Percentiles rank a stretch among this genome's conserved stretches.
These are phyloP conservation scores for Archilochus colubris DNA, from an alignment of 2,113 vertebrate species.

Conservation along the genomic window DNA sequence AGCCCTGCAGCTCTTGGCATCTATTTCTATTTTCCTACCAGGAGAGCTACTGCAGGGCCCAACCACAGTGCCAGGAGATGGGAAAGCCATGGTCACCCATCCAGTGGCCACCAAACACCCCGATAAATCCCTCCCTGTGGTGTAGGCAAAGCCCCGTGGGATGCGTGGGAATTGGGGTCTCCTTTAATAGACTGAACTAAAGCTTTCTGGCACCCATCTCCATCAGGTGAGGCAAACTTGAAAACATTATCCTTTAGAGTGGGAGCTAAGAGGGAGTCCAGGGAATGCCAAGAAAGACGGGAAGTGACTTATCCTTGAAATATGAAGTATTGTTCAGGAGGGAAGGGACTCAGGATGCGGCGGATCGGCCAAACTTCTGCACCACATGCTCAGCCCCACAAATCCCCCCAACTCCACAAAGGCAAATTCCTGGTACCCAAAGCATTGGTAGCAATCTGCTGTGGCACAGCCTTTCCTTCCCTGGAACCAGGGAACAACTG, in stretches of 20 bases:
- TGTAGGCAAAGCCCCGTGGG: neutral
- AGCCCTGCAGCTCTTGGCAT: neutral
- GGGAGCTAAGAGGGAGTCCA: neutral
- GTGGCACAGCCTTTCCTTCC: neutral
- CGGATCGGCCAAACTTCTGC: neutral
- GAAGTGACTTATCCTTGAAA: conserved; percentile 63
- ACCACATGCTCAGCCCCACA: neutral
- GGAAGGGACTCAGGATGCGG: neutral
- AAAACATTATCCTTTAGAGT: neutral
- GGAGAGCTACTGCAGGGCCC: neutral
- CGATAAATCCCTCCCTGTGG: neutral
- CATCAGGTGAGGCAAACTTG: neutral
- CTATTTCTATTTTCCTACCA: rapidly evolving
- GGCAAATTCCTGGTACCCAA: neutral
- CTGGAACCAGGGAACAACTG: neutral
- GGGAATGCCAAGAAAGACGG: neutral
- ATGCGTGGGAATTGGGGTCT: neutral
- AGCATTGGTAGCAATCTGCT: neutral
- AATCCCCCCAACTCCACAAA: neutral
- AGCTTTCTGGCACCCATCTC: neutral
- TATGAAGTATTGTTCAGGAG: conserved; percentile 52
- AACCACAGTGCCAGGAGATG: neutral
- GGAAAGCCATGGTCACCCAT: neutral
- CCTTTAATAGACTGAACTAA: neutral
- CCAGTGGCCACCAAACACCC: neutral